Base-by-base conservation (phyloP, 2,113 vertebrate genomes). In the Sorex fumeus region DNA sequence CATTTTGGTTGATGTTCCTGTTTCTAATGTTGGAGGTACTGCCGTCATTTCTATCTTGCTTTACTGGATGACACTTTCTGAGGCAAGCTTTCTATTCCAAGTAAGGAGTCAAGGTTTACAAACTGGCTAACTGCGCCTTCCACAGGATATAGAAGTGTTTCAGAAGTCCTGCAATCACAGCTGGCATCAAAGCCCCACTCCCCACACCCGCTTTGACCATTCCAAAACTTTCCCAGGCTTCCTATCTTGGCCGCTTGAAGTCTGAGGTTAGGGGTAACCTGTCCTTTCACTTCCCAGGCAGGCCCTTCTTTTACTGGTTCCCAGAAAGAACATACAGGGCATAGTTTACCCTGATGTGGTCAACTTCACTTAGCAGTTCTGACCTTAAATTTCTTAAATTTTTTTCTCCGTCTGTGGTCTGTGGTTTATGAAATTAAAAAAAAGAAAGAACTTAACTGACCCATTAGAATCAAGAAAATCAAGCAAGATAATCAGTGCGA, bases 371-470 rank as follows among this genome's bases (percentile, higher is more conserved):
- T 69, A 75, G 66, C 23, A 71, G 74, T 64, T 91, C 23, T 90
- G 60, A 88, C 84, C 91, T 88, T 57, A 70, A 84, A 45, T 23
- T 88, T 94, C 62, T 81, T 91, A 34, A 57, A n/a, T 50, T 64
- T 78, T 78, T 77, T n/a, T 47, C 50, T 34, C 36, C 36, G 84
- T 75, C 70, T 89, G 71, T 87, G 87, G 95, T 45, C 40, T 75
- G 27, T 81, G 74, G 82, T 80, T 60, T 78, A 82, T 47, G 72
- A 91, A 91, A 87, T 87, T 27, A n/a, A 91, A 86, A 79, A 36
- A 74, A 91, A 75, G 32, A 66, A 66, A 87, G 53, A 88, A 78
- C 75, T 82, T 23, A 84, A 40, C 88, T 25, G 32, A 75, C 13
- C 27, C 89, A 89, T 83, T 2, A 71, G 77, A 91, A 34, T 87